Evolutionary conservation across 2,113 vertebrate species (phyloP), one percentile per base, ranked within the genome.

Genomic region (Cryptotis parvus): DNA sequence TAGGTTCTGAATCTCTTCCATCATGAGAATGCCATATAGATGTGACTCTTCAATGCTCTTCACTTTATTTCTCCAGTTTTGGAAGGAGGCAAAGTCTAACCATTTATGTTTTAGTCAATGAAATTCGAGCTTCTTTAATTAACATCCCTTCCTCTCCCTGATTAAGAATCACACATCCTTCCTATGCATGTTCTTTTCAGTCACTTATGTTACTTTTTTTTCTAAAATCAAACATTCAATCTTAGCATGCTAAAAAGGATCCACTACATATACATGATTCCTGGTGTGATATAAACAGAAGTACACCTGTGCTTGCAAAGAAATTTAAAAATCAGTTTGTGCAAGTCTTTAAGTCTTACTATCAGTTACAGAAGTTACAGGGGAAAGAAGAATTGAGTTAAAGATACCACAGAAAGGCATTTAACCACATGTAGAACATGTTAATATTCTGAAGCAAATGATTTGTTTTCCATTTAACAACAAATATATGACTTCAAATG

Each of bases 241-340:
- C n/a, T 93, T 90, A 87, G 9, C 14, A 20, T 26, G 5, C 45
- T 82, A 82, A 65, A 61, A 89, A 73, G 55, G 26, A 90, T 24
- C 39, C 39, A 37, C 31, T 55, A 37, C 63, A 63, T 69, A 87
- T 61, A 85, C 63, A 39, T 39, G 22, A 55, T 83, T 79, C 6
- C 22, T 33, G n/a, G 33, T 73, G 37, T 63, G 84, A 39, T 63
- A 24, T 91, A 94, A 94, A 80, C 80, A 89, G 90, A 76, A 86
- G 58, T 14, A 68, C 76, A 84, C 68, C 52, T 94, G 81, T 89
- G 68, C 0, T 83, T 35, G 8, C 16, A 86, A 87, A 93, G 55
- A 80, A 90, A 84, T 72, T 31, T 35, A 29, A 77, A 83, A 49
- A 31, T 69, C 26, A 70, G 4, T 91, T 76, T 90, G 80, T 76